Base-by-base conservation (phyloP, 1,140 invertebrate genomes). In the Drosophila cardini region DNA sequence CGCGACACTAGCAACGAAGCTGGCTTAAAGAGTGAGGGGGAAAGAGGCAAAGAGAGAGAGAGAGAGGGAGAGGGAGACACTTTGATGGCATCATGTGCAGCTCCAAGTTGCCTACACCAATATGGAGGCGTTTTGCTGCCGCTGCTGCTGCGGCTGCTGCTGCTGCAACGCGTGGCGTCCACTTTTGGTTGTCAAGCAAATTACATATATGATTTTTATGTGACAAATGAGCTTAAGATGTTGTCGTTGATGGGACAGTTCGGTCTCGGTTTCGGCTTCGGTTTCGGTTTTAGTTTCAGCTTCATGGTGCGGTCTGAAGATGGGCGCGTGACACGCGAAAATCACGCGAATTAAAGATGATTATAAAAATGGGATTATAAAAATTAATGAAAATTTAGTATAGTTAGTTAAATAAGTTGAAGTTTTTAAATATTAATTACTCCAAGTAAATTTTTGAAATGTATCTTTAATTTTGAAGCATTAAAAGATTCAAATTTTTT, bases 141-240 rank as follows among this genome's bases (percentile, higher is more conserved):
- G 62, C 76, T 63, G 76, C 70, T 50, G 62, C 76, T 65, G 76
- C 72, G 46, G 58, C 76, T 26, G 21, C 21, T 26, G 21, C 21
- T 65, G 76, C 72, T 55, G 62, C 76, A 85, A 71, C 84, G 80
- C 80, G 84, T 87, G 84, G 83, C 84, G 76, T 86, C 83, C 84
- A 87, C 84, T 87, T 87, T 87, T 87, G 84, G 84, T 75, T 89
- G 84, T 84, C 84, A 87, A 87, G 84, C 84, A 87, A 87, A 87
- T 87, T 89, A 87, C 83, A 89, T 87, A 84, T 89, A 89, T 84
- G 84, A 87, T 83, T 89, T 89, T 87, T 89, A 89, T 87, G 84
- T 87, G 84, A 87, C 84, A 87, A 87, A 87, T 87, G 80, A 87
- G 84, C 77, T 83, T 89, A 83, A 89, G 83, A 89, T 89, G 72